These are phyloP conservation scores for Phylloscopus trochilus DNA, from an alignment of 2,113 vertebrate species.

Conservation along the genomic window DNA sequence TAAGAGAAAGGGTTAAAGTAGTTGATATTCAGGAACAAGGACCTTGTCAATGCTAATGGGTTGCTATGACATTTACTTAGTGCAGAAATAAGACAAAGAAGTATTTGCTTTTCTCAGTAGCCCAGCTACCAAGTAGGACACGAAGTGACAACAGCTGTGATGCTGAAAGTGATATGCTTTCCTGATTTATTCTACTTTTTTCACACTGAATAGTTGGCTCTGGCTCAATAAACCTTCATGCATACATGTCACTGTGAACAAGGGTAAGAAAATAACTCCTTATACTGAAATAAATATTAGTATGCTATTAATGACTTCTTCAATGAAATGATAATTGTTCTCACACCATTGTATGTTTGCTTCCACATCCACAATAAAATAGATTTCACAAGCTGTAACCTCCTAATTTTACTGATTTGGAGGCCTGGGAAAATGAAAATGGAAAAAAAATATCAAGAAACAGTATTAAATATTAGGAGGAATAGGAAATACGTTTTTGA, in stretches of 20 bases:
- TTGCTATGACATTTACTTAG: slow-evolving; percentile 39
- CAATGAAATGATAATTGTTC: background rate
- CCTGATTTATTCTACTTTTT: background rate
- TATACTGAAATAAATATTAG: background rate
- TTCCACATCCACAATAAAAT: background rate
- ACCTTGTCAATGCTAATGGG: background rate
- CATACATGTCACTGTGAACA: background rate
- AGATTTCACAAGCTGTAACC: rapidly evolving
- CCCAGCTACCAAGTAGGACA: background rate
- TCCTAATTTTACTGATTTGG: background rate
- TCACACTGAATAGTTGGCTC: background rate
- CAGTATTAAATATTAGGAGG: background rate
- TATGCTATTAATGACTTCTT: background rate
- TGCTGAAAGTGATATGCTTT: background rate
- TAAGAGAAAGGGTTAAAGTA: background rate
- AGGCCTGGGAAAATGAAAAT: background rate
- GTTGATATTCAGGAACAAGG: background rate
- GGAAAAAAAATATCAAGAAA: background rate
- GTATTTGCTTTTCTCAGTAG: slow-evolving; percentile 35
- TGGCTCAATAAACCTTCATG: background rate
- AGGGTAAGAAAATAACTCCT: background rate
- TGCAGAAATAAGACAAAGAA: slow-evolving; percentile 10
- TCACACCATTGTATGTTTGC: background rate
- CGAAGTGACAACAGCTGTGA: slow-evolving; percentile 12
- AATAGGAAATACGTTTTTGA: background rate